Conservation (phyloP, 2,888 invertebrate genomes). For the Callinectes sapidus region DNA sequence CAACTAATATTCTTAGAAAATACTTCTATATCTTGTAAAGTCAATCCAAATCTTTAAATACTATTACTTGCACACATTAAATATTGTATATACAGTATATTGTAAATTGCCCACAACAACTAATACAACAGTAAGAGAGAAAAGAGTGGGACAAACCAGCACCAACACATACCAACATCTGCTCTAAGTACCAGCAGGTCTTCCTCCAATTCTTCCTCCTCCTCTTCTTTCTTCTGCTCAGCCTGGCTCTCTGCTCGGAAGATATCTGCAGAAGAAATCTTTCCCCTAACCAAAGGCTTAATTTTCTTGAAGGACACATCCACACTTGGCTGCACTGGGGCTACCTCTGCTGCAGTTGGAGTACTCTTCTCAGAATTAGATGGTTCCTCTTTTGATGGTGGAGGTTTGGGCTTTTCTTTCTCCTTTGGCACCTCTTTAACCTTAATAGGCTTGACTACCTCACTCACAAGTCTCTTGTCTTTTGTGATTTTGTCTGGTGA, state of each 20-base stretch:
- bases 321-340: not conserved
- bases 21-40: not conserved
- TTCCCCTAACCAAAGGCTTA: slow-evolving; percentile 44
- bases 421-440: slow-evolving; percentile 40
- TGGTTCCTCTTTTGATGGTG: not conserved
- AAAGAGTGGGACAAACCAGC: not conserved
- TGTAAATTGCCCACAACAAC: not conserved
- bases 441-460: slow-evolving; percentile 31
- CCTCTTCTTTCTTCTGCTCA: slow-evolving; percentile 45
- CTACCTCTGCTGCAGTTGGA: not conserved
- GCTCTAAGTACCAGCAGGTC: slow-evolving; percentile 64
- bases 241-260: slow-evolving; percentile 61
- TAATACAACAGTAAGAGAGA: not conserved
- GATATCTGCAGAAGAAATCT: slow-evolving; percentile 64
- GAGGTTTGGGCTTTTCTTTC: slow-evolving; percentile 18
- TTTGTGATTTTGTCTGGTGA: slow-evolving; percentile 19
- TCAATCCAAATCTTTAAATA: not conserved
- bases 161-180: slow-evolving; percentile 61
- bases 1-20: not conserved
- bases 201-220: slow-evolving; percentile 63
- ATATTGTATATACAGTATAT: not conserved
- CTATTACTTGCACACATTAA: not conserved
- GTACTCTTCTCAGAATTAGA: slow-evolving; percentile 17
- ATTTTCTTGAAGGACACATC: slow-evolving; percentile 47
- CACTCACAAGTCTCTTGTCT: slow-evolving; percentile 36